Base-by-base conservation (phyloP, 1,140 invertebrate genomes). In the Hylaeus anthracinus region DNA sequence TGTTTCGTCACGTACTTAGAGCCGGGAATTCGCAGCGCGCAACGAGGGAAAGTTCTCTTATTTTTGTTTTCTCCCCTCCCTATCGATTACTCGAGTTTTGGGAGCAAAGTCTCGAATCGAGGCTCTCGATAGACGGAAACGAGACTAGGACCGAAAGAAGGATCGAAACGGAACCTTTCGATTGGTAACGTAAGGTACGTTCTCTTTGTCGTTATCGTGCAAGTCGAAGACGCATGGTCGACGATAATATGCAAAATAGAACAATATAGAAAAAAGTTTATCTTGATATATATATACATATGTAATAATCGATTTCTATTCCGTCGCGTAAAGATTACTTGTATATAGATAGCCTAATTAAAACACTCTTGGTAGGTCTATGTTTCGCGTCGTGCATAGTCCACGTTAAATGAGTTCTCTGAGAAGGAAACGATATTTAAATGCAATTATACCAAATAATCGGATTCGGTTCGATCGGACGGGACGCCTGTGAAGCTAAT, bases 391-490 rank as follows among this genome's bases (percentile, higher is more conserved):
- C 61, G 67, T 66, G 10, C 48, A 63, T 82, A 82, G 58, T 39
- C 51, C 15, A 43, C n/a, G 41, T 73, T 66, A 41, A 26, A 72
- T 10, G 37, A 78, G 43, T 78, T 61, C n/a, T 9, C 12, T 41
- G 14, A 56, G 43, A 8, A 45, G 64, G 37, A 69, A 26, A 61
- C 55, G 55, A 41, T 70, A 70, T 72, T 77, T 77, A 60, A 75
- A 88, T 84, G 84, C 86, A 86, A 89, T 84, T 88, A 85, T 88
- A 89, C 88, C 88, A 88, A 88, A 89, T 86, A 82, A 73, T 78
- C 78, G 65, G 37, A 1, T 26, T 66, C 77, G 72, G 61, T 56
- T 84, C 69, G 45, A 43, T 61, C 26, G 55, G n/a, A 70, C 53
- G 53, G 26, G 1, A 67, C 14, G 12, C 53, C 39, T 15, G 12